A percentile compares a stretch with the other conserved stretches of the same genome.
phyloP scores from a whole-genome alignment of 2,888 invertebrate species.

The Vanessa cardui region DNA sequence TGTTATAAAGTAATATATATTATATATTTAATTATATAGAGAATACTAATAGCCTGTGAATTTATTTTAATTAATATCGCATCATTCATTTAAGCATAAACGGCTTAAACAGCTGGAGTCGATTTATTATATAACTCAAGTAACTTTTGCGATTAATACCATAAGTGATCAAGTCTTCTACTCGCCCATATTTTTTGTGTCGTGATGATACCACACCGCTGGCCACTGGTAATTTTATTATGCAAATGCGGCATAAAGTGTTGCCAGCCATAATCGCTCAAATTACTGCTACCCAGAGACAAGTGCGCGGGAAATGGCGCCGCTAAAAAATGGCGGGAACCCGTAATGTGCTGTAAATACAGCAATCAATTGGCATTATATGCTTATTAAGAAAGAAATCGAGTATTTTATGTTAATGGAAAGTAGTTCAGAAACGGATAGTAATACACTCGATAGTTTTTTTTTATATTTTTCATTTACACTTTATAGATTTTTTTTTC shows the following conservation, averaged over 20 bases:
- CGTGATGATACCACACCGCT: slow-evolving; percentile 54
- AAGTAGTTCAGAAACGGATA: slow-evolving; percentile 26
- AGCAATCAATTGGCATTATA: slow-evolving; percentile 46
- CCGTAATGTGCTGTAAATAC: slow-evolving; percentile 50
- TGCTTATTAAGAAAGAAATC: slow-evolving; percentile 32
- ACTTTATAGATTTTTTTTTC: too few relatives aligned
- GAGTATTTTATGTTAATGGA: slow-evolving; percentile 35
- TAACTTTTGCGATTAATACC: slow-evolving; percentile 60
- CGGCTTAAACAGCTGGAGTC: slow-evolving; percentile 49
- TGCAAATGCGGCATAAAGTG: slow-evolving; percentile 80
- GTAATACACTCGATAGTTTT: slow-evolving; percentile 14
- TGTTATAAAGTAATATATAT: background rate
- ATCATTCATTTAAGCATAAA: slow-evolving; percentile 36
- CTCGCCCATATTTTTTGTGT: slow-evolving; percentile 59
- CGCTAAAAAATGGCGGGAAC: slow-evolving; percentile 55
- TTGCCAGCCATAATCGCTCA: slow-evolving; percentile 75
- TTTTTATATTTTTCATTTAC: background rate
- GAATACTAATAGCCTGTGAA: background rate
- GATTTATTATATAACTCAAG: slow-evolving; percentile 58
- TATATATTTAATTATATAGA: background rate
- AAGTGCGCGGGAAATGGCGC: slow-evolving; percentile 54
- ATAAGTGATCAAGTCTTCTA: slow-evolving; percentile 52
- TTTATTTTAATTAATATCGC: slow-evolving; percentile 30
- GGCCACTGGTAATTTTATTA: slow-evolving; percentile 76
- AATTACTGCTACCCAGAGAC: slow-evolving; percentile 59